Percentiles rank a stretch among this genome's conserved stretches.
phyloP scores from a whole-genome alignment of 2,797 vertebrate genomes.

The Sebastes minor region DNA sequence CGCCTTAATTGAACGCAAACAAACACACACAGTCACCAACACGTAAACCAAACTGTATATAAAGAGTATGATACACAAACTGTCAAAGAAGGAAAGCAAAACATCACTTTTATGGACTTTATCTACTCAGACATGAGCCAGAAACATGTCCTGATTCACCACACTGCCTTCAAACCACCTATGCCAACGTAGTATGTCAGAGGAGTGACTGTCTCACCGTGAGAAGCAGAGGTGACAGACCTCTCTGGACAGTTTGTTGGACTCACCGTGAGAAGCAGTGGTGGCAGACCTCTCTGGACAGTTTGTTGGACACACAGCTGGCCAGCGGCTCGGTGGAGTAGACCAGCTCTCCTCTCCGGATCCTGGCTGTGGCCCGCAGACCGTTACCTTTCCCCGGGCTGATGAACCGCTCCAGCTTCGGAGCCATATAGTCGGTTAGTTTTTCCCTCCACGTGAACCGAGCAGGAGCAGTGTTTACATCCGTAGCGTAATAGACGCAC shows the following conservation, averaged over 20 bases:
- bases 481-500: constrained; percentile 28
- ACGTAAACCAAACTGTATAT: too few relatives aligned
- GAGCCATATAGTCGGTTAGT: constrained; percentile 64
- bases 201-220: constrained; percentile 77
- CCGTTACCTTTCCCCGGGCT: constrained; percentile 86
- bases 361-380: constrained; percentile 70
- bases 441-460: constrained; percentile 38
- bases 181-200: too few relatives aligned
- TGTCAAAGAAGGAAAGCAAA: not conserved
- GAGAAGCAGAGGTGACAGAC: constrained; percentile 88
- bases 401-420: constrained; percentile 82
- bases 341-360: constrained; percentile 83
- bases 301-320: constrained; percentile 79
- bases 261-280: constrained; percentile 88
- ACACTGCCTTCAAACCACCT: too few relatives aligned
- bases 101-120: not conserved
- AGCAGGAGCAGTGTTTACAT: constrained; percentile 57
- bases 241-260: constrained; percentile 50
- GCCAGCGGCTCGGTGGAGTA: constrained; percentile 83
- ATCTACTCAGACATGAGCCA: not conserved
- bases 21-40: not conserved
- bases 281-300: constrained; percentile 82
- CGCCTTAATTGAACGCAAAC: not conserved
- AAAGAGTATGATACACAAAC: not conserved
- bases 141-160: not conserved